Evolutionary conservation across 1,140 invertebrate genomes (phyloP).

Genomic region (Heliconius hermathena): DNA sequence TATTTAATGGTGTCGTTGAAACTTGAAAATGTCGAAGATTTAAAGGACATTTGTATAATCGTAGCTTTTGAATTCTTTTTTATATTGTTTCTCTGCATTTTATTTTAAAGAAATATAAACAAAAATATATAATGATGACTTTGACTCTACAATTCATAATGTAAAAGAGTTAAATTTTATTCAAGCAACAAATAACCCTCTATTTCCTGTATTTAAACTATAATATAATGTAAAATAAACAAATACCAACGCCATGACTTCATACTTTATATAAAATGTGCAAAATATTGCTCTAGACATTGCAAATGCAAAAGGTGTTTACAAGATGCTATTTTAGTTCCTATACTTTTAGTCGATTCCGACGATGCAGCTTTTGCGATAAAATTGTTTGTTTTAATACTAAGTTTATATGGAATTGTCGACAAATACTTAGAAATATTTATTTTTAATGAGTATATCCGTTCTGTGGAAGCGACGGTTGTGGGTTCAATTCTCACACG

Average conservation of each 20-base stretch:
- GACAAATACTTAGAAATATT: too few species aligned
- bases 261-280: not conserved
- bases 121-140: not conserved
- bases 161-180: too few species aligned
- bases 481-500: too few species aligned
- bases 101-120: too few species aligned
- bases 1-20: slow-evolving; percentile 2
- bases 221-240: not conserved
- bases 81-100: too few species aligned
- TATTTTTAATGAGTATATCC: too few species aligned
- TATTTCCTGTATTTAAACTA: not conserved
- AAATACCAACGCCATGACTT: not conserved
- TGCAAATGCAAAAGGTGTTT: slow-evolving; percentile 1
- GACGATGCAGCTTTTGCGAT: not conserved
- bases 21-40: not conserved
- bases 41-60: slow-evolving; percentile 3
- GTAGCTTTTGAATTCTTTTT: not conserved
- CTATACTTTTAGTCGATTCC: not conserved
- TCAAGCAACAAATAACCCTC: too few species aligned
- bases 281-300: not conserved
- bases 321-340: not conserved
- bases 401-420: too few species aligned
- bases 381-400: too few species aligned
- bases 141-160: not conserved
- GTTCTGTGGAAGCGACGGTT: too few species aligned